Conservation (phyloP, 2,113 vertebrate genomes). For the Leuciscus idus region DNA sequence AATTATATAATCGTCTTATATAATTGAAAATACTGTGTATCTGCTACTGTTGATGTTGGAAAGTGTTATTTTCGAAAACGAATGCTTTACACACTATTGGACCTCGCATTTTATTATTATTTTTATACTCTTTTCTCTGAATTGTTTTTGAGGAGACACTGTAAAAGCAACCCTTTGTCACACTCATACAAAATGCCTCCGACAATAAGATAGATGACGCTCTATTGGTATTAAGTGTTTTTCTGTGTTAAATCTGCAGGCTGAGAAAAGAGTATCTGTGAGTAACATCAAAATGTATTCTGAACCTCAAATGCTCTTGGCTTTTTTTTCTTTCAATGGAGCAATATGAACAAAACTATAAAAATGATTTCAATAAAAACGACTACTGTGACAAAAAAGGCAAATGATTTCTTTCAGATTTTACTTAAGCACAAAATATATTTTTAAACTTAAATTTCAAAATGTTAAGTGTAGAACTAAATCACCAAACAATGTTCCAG, state of each 20-base stretch:
- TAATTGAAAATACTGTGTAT: no score
- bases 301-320: not conserved
- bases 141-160: not conserved
- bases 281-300: not conserved
- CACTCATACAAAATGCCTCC: not conserved
- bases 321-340: not conserved
- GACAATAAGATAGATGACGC: not conserved
- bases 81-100: not conserved
- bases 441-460: not conserved
- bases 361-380: not conserved
- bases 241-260: not conserved
- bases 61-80: not conserved
- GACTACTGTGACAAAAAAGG: not conserved
- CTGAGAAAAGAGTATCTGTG: not conserved
- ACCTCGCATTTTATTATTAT: not conserved
- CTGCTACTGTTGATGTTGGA: no score
- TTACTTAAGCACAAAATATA: not conserved
- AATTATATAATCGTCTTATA: no score
- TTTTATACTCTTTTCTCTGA: not conserved
- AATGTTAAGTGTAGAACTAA: not conserved
- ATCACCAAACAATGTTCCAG: not conserved
- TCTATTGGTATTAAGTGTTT: not conserved
- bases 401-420: not conserved
- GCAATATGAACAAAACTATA: not conserved
- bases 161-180: not conserved